Base-by-base conservation (phyloP, 1,140 invertebrate species). In the Pogonomyrmex barbatus region DNA sequence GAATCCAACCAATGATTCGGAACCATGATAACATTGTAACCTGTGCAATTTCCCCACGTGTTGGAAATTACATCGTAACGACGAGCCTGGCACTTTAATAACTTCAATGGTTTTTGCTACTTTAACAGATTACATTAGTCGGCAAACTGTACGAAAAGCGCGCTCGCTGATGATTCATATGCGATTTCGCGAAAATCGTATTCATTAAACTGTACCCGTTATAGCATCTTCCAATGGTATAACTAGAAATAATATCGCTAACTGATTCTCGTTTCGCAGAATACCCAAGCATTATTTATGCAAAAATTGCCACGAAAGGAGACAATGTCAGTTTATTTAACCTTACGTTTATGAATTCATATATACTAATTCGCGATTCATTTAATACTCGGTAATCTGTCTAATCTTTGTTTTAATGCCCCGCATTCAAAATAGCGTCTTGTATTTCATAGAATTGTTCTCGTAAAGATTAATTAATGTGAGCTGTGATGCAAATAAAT, bases 21-120 rank as follows among this genome's bases (percentile, higher is more conserved):
- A 33, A 5, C 50, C 24, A 56, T 83, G 63, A 62, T 88, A 87
- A 88, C 62, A 77, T 36, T 24, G 6, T 63, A 62, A 73, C 63
- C 58, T 47, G 47, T 67, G 58, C 47, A 56, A 89, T 68, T 84
- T 33, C 47, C 50, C 10, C 75, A 50, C 42, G 12, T 70, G 36
- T 47, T 0, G 45, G 10, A 71, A 77, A 73, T 87, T 62, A 54
- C 54, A 14, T n/a, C 47, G 10, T 81, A 88, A 81, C 68, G 77
- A 82, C 47, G 14, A 76, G 24, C 50, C 47, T 52, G 63, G 24
- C n/a, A 42, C 76, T 81, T 76, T 47, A 78, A 88, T 67, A 85
- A 70, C 54, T 63, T 54, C 39, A 45, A 81, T 70, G 30, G 67
- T 88, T 89, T 87, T 85, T 85, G 36, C 33, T 45, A 42, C 12